Evolutionary conservation across 2,888 invertebrate genomes (phyloP).

Genomic region (Tiliacea citrago): DNA sequence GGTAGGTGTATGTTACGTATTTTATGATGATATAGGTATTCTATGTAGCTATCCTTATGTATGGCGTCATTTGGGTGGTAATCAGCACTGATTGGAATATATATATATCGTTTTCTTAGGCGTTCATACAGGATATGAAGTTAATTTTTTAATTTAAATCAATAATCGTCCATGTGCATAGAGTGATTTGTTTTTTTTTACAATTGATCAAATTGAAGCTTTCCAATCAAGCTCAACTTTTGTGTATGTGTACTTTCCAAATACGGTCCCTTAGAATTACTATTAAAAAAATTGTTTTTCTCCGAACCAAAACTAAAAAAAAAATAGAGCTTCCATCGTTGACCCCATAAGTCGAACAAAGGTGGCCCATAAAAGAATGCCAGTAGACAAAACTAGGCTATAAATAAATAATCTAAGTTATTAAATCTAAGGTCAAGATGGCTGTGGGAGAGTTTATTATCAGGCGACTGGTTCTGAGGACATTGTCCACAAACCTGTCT

Average conservation of each 20-base stretch:
- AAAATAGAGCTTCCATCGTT: slow-evolving; percentile 25
- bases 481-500: slow-evolving; percentile 73
- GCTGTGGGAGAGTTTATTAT: slow-evolving; percentile 76
- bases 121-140: not conserved
- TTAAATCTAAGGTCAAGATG: slow-evolving; percentile 65
- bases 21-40: slow-evolving; percentile 20
- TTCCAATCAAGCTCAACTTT: not conserved
- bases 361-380: slow-evolving; percentile 33
- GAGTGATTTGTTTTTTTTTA: not conserved
- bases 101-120: not conserved
- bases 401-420: slow-evolving; percentile 57
- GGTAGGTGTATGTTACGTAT: slow-evolving; percentile 61
- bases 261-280: not conserved
- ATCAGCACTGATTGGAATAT: not conserved
- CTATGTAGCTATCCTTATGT: slow-evolving; percentile 23
- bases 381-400: slow-evolving; percentile 51
- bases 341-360: slow-evolving; percentile 37
- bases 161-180: not conserved
- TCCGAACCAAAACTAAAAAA: not conserved
- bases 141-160: not conserved
- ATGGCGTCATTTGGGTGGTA: not conserved
- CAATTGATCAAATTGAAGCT: not conserved
- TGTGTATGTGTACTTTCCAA: not conserved
- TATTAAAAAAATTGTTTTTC: not conserved
- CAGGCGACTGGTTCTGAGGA: slow-evolving; percentile 62